Percentiles rank a stretch among this genome's conserved stretches.
Conservation (phyloP, 2,113 vertebrate species). For the Platysternon megacephalum region DNA sequence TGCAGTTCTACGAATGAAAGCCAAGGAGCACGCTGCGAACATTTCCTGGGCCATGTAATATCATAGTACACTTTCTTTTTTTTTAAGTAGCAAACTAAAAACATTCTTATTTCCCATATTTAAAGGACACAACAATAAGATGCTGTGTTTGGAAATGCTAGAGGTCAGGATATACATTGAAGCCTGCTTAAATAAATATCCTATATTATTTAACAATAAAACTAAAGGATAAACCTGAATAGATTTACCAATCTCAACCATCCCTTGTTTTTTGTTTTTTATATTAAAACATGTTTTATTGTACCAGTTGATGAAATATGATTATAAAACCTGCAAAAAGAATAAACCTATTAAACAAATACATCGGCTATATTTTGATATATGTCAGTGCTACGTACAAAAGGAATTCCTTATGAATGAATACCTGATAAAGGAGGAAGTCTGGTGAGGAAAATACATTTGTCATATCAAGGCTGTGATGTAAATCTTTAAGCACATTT, state of each 20-base stretch:
- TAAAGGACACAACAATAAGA: constrained; percentile 83
- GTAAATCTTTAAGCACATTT: constrained; percentile 59
- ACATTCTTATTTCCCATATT: constrained; percentile 80
- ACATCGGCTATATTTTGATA: constrained; percentile 68
- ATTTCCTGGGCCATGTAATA: constrained; percentile 99
- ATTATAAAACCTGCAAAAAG: constrained; percentile 75
- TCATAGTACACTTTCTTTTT: constrained; percentile 52
- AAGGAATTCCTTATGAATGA: constrained; percentile 66
- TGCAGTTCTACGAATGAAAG: constrained; percentile 98
- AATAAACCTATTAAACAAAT: constrained; percentile 82
- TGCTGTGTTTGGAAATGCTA: constrained; percentile 81
- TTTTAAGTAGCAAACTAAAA: constrained; percentile 67
- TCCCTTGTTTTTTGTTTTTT: constrained; percentile 63
- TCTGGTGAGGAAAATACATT: constrained; percentile 55
- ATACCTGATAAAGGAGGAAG: constrained; percentile 56
- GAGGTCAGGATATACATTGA: constrained; percentile 75
- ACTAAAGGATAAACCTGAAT: constrained; percentile 73
- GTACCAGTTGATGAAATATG: constrained; percentile 78
- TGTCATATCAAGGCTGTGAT: constrained; percentile 42
- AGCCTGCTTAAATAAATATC: constrained; percentile 80
- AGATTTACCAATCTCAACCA: constrained; percentile 75
- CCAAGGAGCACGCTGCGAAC: constrained; percentile 98
- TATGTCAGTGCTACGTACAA: constrained; percentile 59
- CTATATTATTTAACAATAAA: constrained; percentile 83
- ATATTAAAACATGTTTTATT: constrained; percentile 74